Conservation (phyloP, 2,113 vertebrate genomes). For the Athene noctua region DNA sequence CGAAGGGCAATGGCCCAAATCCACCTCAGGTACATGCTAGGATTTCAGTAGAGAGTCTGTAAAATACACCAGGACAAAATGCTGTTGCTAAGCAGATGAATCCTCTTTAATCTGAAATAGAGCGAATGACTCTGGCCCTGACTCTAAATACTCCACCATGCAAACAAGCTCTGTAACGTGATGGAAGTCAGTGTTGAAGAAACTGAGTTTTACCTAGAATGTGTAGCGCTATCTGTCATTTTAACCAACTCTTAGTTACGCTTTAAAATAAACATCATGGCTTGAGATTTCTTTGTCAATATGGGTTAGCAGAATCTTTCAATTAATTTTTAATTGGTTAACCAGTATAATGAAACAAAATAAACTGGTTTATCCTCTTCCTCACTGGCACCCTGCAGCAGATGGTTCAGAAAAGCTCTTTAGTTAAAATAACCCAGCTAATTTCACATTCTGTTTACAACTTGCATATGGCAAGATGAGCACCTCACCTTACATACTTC, state of each 20-base stretch:
- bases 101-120: neutral
- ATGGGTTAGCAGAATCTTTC: neutral
- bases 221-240: neutral
- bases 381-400: neutral
- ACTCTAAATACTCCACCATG: neutral
- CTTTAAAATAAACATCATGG: neutral
- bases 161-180: neutral
- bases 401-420: conserved; percentile 7
- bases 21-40: neutral
- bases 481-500: neutral
- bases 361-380: neutral
- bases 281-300: neutral
- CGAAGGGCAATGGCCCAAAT: neutral
- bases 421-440: neutral
- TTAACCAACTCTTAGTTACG: neutral
- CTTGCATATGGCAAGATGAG: neutral
- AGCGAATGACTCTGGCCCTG: neutral
- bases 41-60: neutral
- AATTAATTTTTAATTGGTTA: neutral
- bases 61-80: neutral
- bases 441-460: conserved; percentile 15
- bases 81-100: neutral
- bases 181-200: neutral
- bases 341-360: neutral
- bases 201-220: neutral